Percentiles rank a stretch among this genome's conserved stretches.
Conservation (phyloP, 1,140 invertebrate species). For the Grapholita molesta region DNA sequence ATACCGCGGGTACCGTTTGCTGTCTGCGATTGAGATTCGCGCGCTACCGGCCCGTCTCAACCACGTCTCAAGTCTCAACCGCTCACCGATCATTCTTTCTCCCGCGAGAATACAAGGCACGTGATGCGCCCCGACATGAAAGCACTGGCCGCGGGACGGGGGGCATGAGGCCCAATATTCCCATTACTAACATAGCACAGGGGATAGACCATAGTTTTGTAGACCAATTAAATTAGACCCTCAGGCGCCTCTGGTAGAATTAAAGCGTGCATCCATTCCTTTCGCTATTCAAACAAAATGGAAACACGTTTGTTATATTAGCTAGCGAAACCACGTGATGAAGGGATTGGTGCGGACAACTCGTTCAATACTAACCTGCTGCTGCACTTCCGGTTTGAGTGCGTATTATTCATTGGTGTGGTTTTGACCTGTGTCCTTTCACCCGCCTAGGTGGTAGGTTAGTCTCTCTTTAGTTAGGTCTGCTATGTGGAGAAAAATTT, state of each 20-base stretch:
- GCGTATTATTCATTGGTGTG: too few relatives aligned
- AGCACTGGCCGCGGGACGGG: conserved; percentile 54
- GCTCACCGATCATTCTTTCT: conserved; percentile 60
- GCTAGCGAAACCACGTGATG: background rate
- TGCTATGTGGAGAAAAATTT: too few relatives aligned
- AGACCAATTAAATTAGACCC: too few relatives aligned
- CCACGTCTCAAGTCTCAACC: conserved; percentile 37
- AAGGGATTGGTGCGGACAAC: background rate
- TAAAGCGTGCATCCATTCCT: background rate
- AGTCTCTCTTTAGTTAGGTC: too few relatives aligned
- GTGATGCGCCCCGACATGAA: conserved; percentile 67
- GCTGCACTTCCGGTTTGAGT: too few relatives aligned
- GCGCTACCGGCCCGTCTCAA: conserved; percentile 22
- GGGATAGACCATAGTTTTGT: background rate
- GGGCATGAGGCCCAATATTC: conserved; percentile 2
- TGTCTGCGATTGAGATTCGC: conserved; percentile 34
- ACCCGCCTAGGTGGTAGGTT: background rate
- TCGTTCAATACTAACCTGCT: background rate
- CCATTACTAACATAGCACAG: background rate
- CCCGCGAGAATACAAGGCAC: conserved; percentile 46
- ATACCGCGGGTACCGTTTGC: conserved; percentile 48
- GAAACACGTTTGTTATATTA: background rate
- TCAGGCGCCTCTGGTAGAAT: background rate
- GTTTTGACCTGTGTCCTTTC: background rate
- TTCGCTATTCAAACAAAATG: background rate